Percentiles rank a stretch among this genome's conserved stretches.
phyloP scores from a whole-genome alignment of 1,140 invertebrate genomes.

The Hylaeus volcanicus region DNA sequence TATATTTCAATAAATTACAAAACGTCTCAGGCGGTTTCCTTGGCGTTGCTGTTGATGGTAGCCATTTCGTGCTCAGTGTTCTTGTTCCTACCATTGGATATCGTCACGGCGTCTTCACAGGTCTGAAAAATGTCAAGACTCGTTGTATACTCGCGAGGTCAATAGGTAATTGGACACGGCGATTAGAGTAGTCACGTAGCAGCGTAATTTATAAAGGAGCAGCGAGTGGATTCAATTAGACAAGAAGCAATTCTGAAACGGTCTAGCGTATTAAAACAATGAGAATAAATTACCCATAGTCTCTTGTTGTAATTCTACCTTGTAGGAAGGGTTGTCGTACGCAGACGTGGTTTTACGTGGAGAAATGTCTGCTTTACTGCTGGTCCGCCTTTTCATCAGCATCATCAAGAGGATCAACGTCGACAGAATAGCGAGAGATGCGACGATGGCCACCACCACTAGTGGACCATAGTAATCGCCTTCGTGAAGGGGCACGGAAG shows the following conservation, averaged over 20 bases:
- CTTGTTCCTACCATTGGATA: constrained; percentile 74
- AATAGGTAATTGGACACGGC: too few species aligned
- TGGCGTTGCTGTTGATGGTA: constrained; percentile 71
- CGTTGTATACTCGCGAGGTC: neutral
- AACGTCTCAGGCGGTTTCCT: constrained; percentile 69
- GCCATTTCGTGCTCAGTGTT: constrained; percentile 75
- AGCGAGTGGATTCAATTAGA: too few species aligned
- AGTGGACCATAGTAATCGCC: constrained; percentile 92
- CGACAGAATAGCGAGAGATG: constrained; percentile 89
- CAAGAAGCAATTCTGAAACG: too few species aligned
- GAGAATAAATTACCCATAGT: constrained; percentile 88
- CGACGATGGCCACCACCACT: constrained; percentile 92
- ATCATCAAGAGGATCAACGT: constrained; percentile 90
- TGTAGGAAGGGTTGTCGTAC: constrained; percentile 96
- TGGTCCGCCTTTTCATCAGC: constrained; percentile 87
- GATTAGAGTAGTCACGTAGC: neutral
- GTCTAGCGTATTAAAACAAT: constrained; percentile 64
- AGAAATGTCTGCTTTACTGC: constrained; percentile 83
- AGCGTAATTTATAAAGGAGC: too few species aligned
- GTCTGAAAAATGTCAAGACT: constrained; percentile 66
- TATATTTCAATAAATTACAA: constrained; percentile 69
- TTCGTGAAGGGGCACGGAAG: constrained; percentile 80
- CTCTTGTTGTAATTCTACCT: constrained; percentile 94
- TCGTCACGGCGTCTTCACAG: constrained; percentile 74
- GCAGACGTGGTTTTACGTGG: constrained; percentile 88